These are phyloP conservation scores for Stenolophus ochropezus DNA, from an alignment of 2,888 invertebrate species.

Conservation along the genomic window DNA sequence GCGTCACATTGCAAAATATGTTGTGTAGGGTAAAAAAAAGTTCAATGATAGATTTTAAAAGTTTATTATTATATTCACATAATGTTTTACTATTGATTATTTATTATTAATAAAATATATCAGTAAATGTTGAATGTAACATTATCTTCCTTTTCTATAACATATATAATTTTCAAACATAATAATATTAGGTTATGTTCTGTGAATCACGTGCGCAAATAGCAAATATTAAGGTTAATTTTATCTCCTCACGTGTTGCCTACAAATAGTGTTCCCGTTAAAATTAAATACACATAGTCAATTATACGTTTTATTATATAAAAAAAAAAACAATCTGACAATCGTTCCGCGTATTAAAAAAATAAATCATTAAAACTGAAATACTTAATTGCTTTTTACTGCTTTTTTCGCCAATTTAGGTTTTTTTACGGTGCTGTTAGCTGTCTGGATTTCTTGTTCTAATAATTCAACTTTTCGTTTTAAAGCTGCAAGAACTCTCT, in stretches of 20 bases:
- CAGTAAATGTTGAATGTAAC: not conserved
- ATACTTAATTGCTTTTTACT: not conserved
- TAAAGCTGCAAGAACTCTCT: not conserved
- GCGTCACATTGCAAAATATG: no score
- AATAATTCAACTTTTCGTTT: not conserved
- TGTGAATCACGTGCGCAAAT: not conserved
- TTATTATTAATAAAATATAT: not conserved
- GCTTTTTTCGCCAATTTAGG: not conserved
- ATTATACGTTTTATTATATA: constrained; percentile 22
- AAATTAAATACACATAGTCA: not conserved
- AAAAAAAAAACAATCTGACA: not conserved
- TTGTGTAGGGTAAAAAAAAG: no score
- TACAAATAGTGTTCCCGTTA: not conserved
- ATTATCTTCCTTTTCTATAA: not conserved
- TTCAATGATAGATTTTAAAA: no score
- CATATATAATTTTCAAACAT: not conserved
- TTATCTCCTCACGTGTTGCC: not conserved
- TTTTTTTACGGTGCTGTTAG: not conserved
- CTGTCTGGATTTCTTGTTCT: not conserved
- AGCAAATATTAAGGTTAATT: not conserved
- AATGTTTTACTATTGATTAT: not conserved
- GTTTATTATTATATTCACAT: not conserved
- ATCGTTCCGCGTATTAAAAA: not conserved
- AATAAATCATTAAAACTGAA: constrained; percentile 20
- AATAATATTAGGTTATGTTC: not conserved